Base-by-base conservation (phyloP, 2,797 vertebrate species). In the Hippocampus kuda region DNA sequence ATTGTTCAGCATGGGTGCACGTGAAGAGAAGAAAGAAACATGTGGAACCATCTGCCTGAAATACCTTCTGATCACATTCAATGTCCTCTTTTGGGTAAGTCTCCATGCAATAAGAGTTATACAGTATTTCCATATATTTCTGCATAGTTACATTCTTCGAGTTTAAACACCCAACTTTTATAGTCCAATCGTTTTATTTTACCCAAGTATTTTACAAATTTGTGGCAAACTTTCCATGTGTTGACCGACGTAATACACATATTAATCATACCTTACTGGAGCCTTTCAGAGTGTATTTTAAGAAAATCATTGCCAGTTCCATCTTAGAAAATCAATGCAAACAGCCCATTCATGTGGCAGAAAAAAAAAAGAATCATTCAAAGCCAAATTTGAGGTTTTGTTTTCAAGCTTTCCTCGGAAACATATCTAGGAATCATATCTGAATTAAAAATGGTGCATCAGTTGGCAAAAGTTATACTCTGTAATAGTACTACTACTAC, bases 71-170 rank as follows among this genome's bases (percentile, higher is more conserved):
- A 95, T 98, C 77, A 89, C 92, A 20, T 98, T 96, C 89, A 98
- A 98, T 88, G 97, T 97, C 85, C 93, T 96, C 75, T 98, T 98
- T 79, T 98, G 95, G 96, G 96, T 98, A 85, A 92, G 94, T 85
- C 70, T 77, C 11, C 44, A 18, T 49, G 3, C 44, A 27, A 11
- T 20, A 48, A 27, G 9, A 4, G 22, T n/a, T 22, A 38, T 34
- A 22, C 30, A 61, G 6, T 60, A 18, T 60, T 42, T 64, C 24
- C 12, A 16, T 42, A 42, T 20, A 63, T 9, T 2, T 46, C 41
- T 13, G 11, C 41, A 64, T 16, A 24, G 26, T 26, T 46, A 15
- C 10, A 24, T 42, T 64, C 2, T 41, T 22, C 2, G 12, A n/a
- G 22, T 44, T 64, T 3, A 18, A 38, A 61, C 12, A 57, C 5